Evolutionary conservation across 2,113 vertebrate genomes (phyloP), one percentile per base, ranked within the genome.

Genomic region (Xiphorhynchus elegans): DNA sequence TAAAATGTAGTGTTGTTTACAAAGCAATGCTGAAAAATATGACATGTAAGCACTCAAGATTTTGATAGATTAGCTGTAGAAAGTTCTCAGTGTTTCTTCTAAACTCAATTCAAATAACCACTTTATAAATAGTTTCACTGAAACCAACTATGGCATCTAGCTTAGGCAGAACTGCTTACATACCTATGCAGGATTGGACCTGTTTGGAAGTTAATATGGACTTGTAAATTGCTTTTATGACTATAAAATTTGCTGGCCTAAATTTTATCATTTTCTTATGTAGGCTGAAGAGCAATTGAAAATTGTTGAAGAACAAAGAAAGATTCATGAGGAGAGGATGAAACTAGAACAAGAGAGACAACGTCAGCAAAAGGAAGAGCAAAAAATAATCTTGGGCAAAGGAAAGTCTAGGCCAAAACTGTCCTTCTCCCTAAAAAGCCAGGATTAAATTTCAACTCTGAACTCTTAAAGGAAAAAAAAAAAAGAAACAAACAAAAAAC

Each of bases 261-360:
- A 95, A 94, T 84, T 86, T 83, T 93, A 19, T 70, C 85, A 8
- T 92, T 97, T 97, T 97, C 75, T 92, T 78, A 81, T 96, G 50
- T 93, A 99, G 99, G 99, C 99, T 93, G 99, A 99, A 98, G 99
- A 99, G 97, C 99, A 99, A 98, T 98, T 99, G 98, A 99, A 99
- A 98, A 99, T 99, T 98, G 99, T 99, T 97, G 99, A 99, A 98
- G 99, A 99, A 97, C 99, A 99, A 98, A 99, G 99, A 98, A 99
- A 99, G 99, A 99, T 99, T 98, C 99, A 99, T 92, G 99, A 99
- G 98, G 99, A 99, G 97, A 99, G 99, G 97, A 99, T 99, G 99
- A 99, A 99, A 99, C 98, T 99, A 98, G 99, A 99, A 95, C 99
- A 99, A 98, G 99, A 99, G 97, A 99, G 99, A 93, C 99, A 99